Evolutionary conservation across 2,888 invertebrate genomes (phyloP).

Genomic region (Eristalis intricaria): DNA sequence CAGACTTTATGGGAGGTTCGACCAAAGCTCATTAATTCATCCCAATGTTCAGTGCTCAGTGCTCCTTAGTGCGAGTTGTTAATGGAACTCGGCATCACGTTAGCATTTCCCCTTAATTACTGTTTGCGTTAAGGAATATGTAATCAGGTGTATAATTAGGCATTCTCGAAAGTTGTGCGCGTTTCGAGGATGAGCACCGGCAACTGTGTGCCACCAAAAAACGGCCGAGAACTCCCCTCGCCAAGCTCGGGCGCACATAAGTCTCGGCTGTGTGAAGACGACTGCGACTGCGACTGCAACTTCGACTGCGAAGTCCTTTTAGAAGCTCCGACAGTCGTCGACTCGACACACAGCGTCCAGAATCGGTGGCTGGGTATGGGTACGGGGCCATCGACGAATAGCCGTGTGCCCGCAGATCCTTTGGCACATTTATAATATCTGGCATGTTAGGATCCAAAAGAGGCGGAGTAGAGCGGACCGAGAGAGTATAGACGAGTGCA

Average conservation of each 20-base stretch:
- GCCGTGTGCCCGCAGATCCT: constrained; percentile 75
- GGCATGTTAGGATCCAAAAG: constrained; percentile 77
- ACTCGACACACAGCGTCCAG: not conserved
- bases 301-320: constrained; percentile 46
- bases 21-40: constrained; percentile 68
- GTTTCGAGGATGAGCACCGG: constrained; percentile 2
- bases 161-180: constrained; percentile 64
- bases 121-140: constrained; percentile 75
- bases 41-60: constrained; percentile 39
- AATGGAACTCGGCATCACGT: constrained; percentile 69
- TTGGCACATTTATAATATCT: constrained; percentile 74
- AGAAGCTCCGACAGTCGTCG: constrained; percentile 52
- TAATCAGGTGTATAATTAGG: constrained; percentile 73
- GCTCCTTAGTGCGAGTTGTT: constrained; percentile 66
- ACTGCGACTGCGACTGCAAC: not conserved
- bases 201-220: constrained; percentile 61
- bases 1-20: constrained; percentile 51
- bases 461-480: constrained; percentile 81
- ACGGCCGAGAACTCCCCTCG: constrained; percentile 20
- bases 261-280: not conserved
- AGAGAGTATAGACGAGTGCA: constrained; percentile 73
- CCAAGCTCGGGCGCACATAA: not conserved
- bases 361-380: constrained; percentile 13
- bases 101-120: constrained; percentile 75
- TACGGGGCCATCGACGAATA: constrained; percentile 35